Evolutionary conservation across 2,797 vertebrate species (phyloP), one percentile per base, ranked within the genome.

Genomic region (Muscicapa striata): DNA sequence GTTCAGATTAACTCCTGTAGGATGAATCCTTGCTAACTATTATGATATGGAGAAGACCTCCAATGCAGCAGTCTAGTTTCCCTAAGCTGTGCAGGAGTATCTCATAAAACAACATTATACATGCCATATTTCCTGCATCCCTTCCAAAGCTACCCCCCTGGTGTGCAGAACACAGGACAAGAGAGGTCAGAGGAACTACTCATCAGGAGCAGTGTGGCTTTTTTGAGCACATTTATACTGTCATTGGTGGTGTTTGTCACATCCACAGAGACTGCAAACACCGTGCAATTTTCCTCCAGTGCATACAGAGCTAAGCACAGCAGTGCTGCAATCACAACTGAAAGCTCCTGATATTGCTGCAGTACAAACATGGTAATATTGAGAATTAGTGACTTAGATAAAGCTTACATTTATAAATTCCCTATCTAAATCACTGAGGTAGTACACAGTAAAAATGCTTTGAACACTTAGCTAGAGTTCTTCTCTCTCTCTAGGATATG

Each of bases 21-120:
- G 22, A 4, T 27, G 78, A 66, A 38, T 43, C 36, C n/a, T 72
- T 62, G 13, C 59, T 59, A 69, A 32, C 29, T 69, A 2, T 13
- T 63, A 45, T 11, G 16, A 59, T 32, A 29, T n/a, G 15, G 32
- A 89, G 67, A 55, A 52, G 52, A 59, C 14, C 10, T 48, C 24
- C 24, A 69, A 30, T n/a, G 11, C 30, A 69, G 22, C 61, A 79
- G 32, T 52, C 41, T 21, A 5, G 15, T 22, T 73, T 41, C 61
- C 57, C 45, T 57, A 57, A 59, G 43, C 45, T 70, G 40, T 2
- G 3, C 57, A 30, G 9, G 16, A 36, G 5, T 48, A 52, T 30
- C 1, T 0, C 6, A 0, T 3, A 61, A 19, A 63, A 15, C 48
- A 73, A 38, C 15, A 8, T 30, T 51, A 22, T 8, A 38, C 4